Base-by-base conservation (phyloP, 2,888 invertebrate genomes). In the Brenthis daphne region DNA sequence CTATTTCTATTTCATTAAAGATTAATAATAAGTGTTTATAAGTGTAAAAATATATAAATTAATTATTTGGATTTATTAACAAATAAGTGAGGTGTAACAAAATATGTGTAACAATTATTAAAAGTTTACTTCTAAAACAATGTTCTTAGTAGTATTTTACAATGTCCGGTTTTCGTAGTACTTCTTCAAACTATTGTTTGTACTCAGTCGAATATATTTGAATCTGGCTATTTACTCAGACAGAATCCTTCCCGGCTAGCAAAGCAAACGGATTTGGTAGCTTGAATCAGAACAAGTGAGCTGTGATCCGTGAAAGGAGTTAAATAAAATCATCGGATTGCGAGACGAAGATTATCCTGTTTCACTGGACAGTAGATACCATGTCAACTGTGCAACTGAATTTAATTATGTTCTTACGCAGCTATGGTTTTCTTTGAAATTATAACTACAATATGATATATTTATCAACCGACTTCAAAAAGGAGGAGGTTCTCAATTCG, bases 211-310 rank as follows among this genome's bases (percentile, higher is more conserved):
- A 75, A 73, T 76, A 74, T 74, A 77, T 77, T 73, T 68, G 72
- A 75, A 74, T 77, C 75, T 68, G 77, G 73, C 64, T 86, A 78
- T 89, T 88, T 88, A 80, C 78, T 84, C 85, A 79, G 77, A 79
- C 84, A 82, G 76, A 78, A 82, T 80, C 82, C 81, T 80, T 79
- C 77, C 77, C 80, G 84, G 77, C 77, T 82, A 80, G 81, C 73
- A 77, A 78, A 83, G 82, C 84, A 83, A 83, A 86, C 82, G 79
- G 80, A 81, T 76, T 78, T 82, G 76, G 77, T 79, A 80, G 80
- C 83, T 81, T 76, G 80, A 77, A 80, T 79, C 74, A 74, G 75
- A 76, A 70, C 75, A 71, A 65, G 54, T 69, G 77, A 65, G 75
- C 80, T 76, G 74, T 83, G 82, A 83, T 80, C 82, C 81, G 81